Conservation (phyloP, 64 coral and sea anemone genomes). For the Trachythela sp. region DNA sequence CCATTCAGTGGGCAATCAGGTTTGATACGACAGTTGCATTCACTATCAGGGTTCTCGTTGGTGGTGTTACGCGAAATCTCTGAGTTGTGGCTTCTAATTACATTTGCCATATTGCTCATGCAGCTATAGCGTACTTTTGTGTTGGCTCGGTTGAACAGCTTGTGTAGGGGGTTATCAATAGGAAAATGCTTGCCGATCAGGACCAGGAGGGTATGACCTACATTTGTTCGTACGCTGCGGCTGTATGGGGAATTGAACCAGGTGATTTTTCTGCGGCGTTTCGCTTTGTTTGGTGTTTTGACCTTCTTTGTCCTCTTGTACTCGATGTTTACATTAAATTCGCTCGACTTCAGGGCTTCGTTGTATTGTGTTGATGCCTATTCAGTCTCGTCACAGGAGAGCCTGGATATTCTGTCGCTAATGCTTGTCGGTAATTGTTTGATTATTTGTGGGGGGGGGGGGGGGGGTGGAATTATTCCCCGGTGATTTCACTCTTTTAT, state of each 20-base stretch:
- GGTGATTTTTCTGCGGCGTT: not conserved
- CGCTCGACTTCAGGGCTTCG: not conserved
- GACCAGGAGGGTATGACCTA: not conserved
- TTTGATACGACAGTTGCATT: too few species aligned
- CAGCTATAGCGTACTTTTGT: constrained; percentile 33
- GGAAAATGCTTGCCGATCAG: constrained; percentile 22
- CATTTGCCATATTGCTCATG: not conserved
- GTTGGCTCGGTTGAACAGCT: constrained; percentile 16
- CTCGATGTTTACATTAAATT: not conserved
- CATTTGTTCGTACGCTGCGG: not conserved
- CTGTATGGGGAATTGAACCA: constrained; percentile 35
- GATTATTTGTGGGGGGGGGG: too few species aligned
- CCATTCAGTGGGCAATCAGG: not conserved
- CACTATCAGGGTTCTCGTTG: too few species aligned
- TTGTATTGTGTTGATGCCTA: not conserved
- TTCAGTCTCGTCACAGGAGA: not conserved
- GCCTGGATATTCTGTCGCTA: too few species aligned
- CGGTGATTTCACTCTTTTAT: too few species aligned
- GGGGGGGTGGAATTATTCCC: too few species aligned
- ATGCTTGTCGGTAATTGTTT: too few species aligned
- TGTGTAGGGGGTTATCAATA: not conserved
- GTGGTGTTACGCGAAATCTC: not conserved
- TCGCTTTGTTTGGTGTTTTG: not conserved
- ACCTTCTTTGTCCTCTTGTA: not conserved
- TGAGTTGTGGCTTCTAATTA: constrained; percentile 11